Conservation (phyloP, 1,140 invertebrate species). For the Helicorthomorpha holstii region DNA sequence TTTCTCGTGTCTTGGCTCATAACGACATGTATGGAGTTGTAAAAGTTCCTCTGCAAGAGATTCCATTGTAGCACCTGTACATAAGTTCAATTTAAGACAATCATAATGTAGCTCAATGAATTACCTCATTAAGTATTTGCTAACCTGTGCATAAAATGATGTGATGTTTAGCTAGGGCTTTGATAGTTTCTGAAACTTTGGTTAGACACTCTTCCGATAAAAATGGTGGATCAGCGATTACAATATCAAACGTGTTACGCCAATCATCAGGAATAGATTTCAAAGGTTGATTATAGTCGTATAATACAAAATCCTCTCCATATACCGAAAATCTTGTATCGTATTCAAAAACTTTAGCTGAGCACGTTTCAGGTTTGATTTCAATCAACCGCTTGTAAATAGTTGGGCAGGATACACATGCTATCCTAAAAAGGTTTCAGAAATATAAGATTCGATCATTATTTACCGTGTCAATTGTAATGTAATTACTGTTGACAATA, state of each 20-base stretch:
- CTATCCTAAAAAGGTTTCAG: constrained; percentile 43
- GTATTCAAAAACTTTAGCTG: constrained; percentile 49
- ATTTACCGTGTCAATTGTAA: no score
- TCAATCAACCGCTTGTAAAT: constrained; percentile 42
- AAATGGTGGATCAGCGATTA: constrained; percentile 88
- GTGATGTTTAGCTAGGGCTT: constrained; percentile 54
- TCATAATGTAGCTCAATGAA: not conserved
- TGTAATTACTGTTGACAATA: no score
- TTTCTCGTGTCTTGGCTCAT: constrained; percentile 63
- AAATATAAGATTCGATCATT: no score
- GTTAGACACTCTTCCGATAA: constrained; percentile 78
- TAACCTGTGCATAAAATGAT: constrained; percentile 78
- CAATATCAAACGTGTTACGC: constrained; percentile 51
- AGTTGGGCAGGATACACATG: constrained; percentile 76
- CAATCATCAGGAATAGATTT: constrained; percentile 40
- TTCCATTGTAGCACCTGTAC: constrained; percentile 54
- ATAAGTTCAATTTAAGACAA: constrained; percentile 9
- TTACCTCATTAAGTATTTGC: constrained; percentile 6
- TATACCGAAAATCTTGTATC: constrained; percentile 47
- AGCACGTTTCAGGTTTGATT: constrained; percentile 23
- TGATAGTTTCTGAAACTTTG: constrained; percentile 63
- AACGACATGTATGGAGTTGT: constrained; percentile 43
- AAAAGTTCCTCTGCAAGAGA: constrained; percentile 45
- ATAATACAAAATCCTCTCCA: constrained; percentile 63
- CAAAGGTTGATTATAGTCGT: constrained; percentile 72